phyloP scores from a whole-genome alignment of 1,140 invertebrate species.

The Heterodera carotae region DNA sequence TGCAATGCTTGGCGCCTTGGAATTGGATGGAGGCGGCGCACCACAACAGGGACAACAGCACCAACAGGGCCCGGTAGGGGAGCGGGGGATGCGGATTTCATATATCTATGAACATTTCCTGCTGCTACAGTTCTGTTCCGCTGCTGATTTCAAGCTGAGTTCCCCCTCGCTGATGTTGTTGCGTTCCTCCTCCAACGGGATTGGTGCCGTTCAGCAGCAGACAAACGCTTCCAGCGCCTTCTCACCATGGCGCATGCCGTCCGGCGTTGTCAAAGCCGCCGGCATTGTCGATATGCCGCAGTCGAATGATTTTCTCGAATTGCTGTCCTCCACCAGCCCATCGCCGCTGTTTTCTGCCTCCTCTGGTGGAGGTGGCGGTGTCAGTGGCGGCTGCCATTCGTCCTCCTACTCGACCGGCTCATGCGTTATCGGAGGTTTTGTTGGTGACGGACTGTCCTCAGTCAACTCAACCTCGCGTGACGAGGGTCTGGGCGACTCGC shows the following conservation, averaged over 20 bases:
- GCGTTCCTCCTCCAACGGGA: conserved; percentile 4
- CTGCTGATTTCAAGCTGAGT: neutral
- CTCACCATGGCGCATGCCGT: conserved; percentile 14
- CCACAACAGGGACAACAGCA: neutral
- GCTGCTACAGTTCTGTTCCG: neutral
- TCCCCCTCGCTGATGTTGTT: neutral
- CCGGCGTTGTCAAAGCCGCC: neutral
- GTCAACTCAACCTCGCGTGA: conserved; percentile 34
- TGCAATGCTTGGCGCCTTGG: conserved; percentile 18
- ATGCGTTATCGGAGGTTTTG: neutral
- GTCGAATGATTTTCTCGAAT: conserved; percentile 9
- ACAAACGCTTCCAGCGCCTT: neutral
- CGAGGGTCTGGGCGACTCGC: conserved; percentile 35
- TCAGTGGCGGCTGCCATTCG: neutral
- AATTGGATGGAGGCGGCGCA: conserved; percentile 7
- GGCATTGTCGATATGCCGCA: neutral
- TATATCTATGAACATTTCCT: too few species aligned
- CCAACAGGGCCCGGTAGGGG: conserved; percentile 3
- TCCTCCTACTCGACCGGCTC: conserved; percentile 9
- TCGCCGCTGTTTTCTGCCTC: conserved; percentile 18
- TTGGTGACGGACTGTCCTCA: conserved; percentile 30
- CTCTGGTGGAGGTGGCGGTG: neutral
- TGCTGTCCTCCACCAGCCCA: conserved; percentile 21
- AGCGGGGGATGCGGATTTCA: too few species aligned
- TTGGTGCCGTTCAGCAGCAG: conserved; percentile 1